Base-by-base conservation (phyloP, 2,797 vertebrate species). In the Chelon labrosus region DNA sequence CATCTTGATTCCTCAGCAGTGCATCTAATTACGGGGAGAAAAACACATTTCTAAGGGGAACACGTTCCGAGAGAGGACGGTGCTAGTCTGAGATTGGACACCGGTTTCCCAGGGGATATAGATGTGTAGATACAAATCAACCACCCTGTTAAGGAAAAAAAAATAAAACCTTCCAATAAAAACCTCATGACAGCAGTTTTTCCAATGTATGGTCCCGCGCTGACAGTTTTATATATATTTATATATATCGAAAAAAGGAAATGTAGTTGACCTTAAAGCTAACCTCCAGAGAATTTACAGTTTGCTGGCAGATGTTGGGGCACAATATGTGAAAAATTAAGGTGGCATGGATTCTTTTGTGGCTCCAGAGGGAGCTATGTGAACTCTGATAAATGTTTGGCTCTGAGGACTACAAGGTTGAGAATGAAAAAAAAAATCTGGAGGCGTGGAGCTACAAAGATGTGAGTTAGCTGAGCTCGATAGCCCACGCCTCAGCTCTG, bases 11-110 rank as follows among this genome's bases (percentile, higher is more conserved):
- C 62, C 77, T 87, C 86, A 86, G 85, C 85, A 86, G 65, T 82
- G 76, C 83, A 88, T 92, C 84, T 88, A 86, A 92, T 92, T 92
- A 88, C 39, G 63, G 72, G 55, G 55, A 79, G 71, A 82, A 85
- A 85, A 90, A 87, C 72, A 85, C 66, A 73, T 81, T 78, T 89
- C 67, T 71, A 47, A 80, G 72, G 65, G 73, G 69, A 80, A 56
- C 11, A 7, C 44, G 20, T 50, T 75, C 72, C 60, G 70, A 3
- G 35, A 73, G 54, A 70, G 65, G 75, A 68, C n/a, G 41, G 49
- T 2, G 17, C 56, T 75, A 42, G 39, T 58, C 14, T 2, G 49
- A 76, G 73, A 80, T 80, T 86, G 67, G 80, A 85, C 70, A 55
- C 31, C 13, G n/a, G 41, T 25, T 53, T 87, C 81, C 62, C 64